Evolutionary conservation across 2,888 invertebrate species (phyloP).

Genomic region (Andrena haemorrhoa): DNA sequence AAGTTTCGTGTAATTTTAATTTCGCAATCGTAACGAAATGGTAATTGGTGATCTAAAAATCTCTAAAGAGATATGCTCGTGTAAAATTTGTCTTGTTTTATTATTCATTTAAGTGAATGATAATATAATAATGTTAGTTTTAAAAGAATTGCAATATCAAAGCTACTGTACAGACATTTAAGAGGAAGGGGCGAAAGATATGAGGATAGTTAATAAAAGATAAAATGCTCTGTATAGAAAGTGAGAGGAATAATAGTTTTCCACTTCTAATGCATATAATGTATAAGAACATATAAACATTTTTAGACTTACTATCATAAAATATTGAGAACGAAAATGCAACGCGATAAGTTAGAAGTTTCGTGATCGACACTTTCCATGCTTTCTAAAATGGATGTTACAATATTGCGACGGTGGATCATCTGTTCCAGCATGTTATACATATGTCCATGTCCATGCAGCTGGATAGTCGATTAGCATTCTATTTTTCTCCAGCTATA

Average conservation of each 20-base stretch:
- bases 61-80: background rate
- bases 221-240: background rate
- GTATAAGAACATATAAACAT: slow-evolving; percentile 4
- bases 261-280: background rate
- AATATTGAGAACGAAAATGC: slow-evolving; percentile 3
- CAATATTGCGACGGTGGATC: slow-evolving; percentile 79
- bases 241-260: slow-evolving; percentile 29
- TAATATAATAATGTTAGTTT: background rate
- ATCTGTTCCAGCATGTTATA: slow-evolving; percentile 85
- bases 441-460: slow-evolving; percentile 85
- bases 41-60: slow-evolving; percentile 1
- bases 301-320: slow-evolving; percentile 4
- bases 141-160: background rate
- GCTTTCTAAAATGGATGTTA: slow-evolving; percentile 81
- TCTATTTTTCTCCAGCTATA: slow-evolving; percentile 79
- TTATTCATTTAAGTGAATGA: background rate
- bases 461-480: slow-evolving; percentile 82
- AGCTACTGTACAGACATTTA: slow-evolving; percentile 21
- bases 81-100: slow-evolving; percentile 1
- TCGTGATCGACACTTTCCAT: slow-evolving; percentile 82
- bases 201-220: slow-evolving; percentile 8
- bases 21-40: background rate
- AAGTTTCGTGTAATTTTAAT: slow-evolving; percentile 19
- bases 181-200: background rate
- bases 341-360: slow-evolving; percentile 1